A percentile compares a stretch with the other conserved stretches of the same genome.
These are phyloP conservation scores for Chymomyza costata DNA, from an alignment of 1,140 invertebrate species.

Conservation along the genomic window DNA sequence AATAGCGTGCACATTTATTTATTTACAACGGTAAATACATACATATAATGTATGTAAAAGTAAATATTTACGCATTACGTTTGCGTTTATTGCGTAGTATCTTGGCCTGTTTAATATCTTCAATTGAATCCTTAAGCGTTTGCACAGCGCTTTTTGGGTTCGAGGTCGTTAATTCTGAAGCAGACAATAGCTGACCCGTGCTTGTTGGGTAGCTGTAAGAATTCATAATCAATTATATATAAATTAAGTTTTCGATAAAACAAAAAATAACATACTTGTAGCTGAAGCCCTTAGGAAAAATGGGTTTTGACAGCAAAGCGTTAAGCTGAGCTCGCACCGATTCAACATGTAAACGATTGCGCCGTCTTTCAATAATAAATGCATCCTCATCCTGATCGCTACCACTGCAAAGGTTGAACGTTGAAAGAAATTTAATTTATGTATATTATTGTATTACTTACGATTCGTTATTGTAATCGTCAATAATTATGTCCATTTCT, in stretches of 20 bases:
- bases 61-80: slow-evolving; percentile 46
- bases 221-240: slow-evolving; percentile 9
- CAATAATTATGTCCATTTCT: slow-evolving; percentile 91
- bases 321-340: slow-evolving; percentile 79
- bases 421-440: too few species aligned
- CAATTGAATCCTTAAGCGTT: slow-evolving; percentile 68
- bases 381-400: slow-evolving; percentile 70
- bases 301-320: slow-evolving; percentile 78
- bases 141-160: slow-evolving; percentile 62
- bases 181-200: slow-evolving; percentile 18
- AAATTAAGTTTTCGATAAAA: background rate
- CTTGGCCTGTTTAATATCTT: slow-evolving; percentile 61
- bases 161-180: slow-evolving; percentile 33
- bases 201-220: slow-evolving; percentile 46
- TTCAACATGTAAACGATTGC: slow-evolving; percentile 75
- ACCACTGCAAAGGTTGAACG: slow-evolving; percentile 40
- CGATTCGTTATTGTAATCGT: slow-evolving; percentile 78
- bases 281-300: slow-evolving; percentile 83
- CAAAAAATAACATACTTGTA: slow-evolving; percentile 78
- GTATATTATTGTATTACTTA: slow-evolving; percentile 26
- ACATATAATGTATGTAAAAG: too few species aligned
- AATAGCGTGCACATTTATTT: too few species aligned
- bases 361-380: slow-evolving; percentile 57
- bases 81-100: slow-evolving; percentile 66
- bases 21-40: too few species aligned